Base-by-base conservation (phyloP, 1,140 invertebrate genomes). In the Ceratina calcarata region DNA sequence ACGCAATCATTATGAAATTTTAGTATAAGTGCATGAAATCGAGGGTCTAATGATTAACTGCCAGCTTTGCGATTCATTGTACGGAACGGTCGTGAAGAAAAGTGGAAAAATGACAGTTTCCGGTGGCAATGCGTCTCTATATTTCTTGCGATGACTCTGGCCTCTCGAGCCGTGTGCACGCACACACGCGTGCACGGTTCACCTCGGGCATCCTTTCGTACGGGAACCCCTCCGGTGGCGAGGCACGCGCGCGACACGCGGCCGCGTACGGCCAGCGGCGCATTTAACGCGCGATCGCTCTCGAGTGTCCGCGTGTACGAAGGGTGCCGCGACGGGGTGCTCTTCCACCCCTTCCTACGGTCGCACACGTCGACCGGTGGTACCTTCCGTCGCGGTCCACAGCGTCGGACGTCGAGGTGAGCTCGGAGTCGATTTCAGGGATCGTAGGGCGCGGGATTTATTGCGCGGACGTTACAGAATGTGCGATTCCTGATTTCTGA, bases 251-350 rank as follows among this genome's bases (percentile, higher is more conserved):
- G 71, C 82, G 89, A 87, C 91, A 92, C 91, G 90, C 91, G 91
- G 90, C 89, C 89, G 82, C 89, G 82, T 89, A 87, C 90, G 89
- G 88, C 90, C 88, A 86, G 77, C 86, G 89, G 88, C 90, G 89
- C 90, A 92, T 93, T 93, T 93, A 92, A 92, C 91, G 92, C 91
- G 91, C 91, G 91, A 92, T 93, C 91, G 91, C 91, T 91, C 88
- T 92, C 89, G 89, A 92, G 91, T 91, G 86, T 82, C 88, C 85
- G 87, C 87, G 87, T 88, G 88, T 86, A 83, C 45, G 37, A 49
- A 69, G 75, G 75, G 84, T 71, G 77, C 76, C 13, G 22, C 64
- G 55, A 27, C 62, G 55, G 60, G 55, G 49, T 58, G 20, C 27
- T 66, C 64, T 22, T 20, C 49, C 24, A 6, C 27, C 16, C 2